Evolutionary conservation across 2,113 vertebrate species (phyloP).

Genomic region (Ctenodactylus gundi): DNA sequence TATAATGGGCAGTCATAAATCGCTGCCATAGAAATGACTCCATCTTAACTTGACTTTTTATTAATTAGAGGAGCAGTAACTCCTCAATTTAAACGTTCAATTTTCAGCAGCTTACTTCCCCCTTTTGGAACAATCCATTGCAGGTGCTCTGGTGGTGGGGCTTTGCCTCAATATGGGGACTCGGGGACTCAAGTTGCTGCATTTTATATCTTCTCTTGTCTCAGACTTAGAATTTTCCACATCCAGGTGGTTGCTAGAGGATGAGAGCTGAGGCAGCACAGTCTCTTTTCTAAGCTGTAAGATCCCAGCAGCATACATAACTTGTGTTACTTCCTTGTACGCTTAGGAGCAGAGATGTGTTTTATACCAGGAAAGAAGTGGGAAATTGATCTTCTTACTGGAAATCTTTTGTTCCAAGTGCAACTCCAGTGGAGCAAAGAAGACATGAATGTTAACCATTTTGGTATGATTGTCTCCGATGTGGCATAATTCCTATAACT

Average conservation of each 20-base stretch:
- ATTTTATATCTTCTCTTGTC: not conserved
- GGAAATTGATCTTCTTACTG: not conserved
- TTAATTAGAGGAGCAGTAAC: not conserved
- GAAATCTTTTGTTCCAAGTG: not conserved
- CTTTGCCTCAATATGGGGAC: not conserved
- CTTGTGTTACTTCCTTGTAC: not conserved
- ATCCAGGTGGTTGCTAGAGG: not conserved
- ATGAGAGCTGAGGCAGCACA: fast-evolving
- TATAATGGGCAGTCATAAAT: not conserved
- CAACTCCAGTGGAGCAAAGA: not conserved
- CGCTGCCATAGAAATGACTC: not conserved
- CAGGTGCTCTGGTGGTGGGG: not conserved
- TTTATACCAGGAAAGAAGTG: not conserved
- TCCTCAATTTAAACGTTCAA: not conserved
- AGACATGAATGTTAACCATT: not conserved
- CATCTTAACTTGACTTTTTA: conserved; percentile 10
- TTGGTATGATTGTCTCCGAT: not conserved
- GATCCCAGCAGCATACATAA: not conserved
- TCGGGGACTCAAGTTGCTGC: fast-evolving
- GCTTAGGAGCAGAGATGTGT: not conserved
- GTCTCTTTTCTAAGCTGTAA: not conserved
- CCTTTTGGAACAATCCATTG: not conserved
- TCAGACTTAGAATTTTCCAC: not conserved
- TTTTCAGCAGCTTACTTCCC: not conserved
- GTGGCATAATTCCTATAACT: not conserved